A percentile compares a stretch with the other conserved stretches of the same genome.
These are phyloP conservation scores for Sylvilagus bachmani DNA, from an alignment of 2,113 vertebrate genomes.

Conservation along the genomic window DNA sequence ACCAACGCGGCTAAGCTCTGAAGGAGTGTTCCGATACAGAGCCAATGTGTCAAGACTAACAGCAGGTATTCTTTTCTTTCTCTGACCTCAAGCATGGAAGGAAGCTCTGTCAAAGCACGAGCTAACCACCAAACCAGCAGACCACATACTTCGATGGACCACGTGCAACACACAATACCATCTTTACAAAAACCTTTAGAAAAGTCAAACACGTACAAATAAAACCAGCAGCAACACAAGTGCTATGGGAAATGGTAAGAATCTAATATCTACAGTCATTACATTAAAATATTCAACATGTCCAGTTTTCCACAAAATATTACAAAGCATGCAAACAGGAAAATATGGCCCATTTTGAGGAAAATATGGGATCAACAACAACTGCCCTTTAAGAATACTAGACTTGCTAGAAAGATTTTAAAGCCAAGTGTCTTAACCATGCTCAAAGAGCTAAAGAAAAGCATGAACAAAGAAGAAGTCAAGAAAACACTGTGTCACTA, in stretches of 20 bases:
- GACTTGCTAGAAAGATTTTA: background rate
- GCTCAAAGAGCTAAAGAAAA: background rate
- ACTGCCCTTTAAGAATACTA: background rate
- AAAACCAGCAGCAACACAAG: constrained; percentile 1
- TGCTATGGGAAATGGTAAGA: background rate
- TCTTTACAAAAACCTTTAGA: background rate
- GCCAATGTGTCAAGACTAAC: background rate
- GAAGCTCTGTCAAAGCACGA: background rate
- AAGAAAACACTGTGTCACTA: background rate
- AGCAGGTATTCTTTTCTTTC: background rate
- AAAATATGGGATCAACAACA: constrained; percentile 31
- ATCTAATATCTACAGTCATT: background rate
- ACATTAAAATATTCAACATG: constrained; percentile 36
- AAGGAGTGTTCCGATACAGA: background rate
- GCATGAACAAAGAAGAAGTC: background rate
- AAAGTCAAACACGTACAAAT: constrained; percentile 27
- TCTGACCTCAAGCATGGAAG: background rate
- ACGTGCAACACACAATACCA: background rate
- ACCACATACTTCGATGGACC: background rate
- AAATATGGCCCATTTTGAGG: background rate
- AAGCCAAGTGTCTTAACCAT: constrained; percentile 20
- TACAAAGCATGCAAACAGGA: background rate
- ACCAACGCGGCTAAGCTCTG: background rate
- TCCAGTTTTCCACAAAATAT: background rate
- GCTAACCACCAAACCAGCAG: background rate